Evolutionary conservation across 2,797 vertebrate genomes (phyloP), one percentile per base, ranked within the genome.

Genomic region (Sebastes minor): DNA sequence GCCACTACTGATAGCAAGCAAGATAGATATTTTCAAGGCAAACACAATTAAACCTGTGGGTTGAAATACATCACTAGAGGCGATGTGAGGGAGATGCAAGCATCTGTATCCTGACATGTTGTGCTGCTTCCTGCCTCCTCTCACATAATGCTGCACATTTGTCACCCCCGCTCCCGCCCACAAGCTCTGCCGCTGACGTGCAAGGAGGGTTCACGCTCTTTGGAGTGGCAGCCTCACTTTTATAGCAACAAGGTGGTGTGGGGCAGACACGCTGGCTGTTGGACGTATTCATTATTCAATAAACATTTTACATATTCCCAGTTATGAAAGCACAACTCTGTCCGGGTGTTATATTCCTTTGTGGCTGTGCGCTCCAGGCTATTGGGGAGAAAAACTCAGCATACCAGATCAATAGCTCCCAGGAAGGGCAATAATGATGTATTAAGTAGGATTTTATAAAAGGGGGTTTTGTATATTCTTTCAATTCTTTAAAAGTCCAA

Each of bases 41-140:
- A 93, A 92, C 87, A 84, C 88, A 92, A 94, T 94, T 92, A 95
- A 93, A 92, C 74, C 89, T 80, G 93, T 95, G 93, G 93, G 93
- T 32, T 92, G 93, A 86, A 89, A 85, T 52, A 67, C 89, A 91
- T 92, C 84, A 88, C 79, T 71, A 57, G 80, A 87, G 84, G 88
- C 76, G 22, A 69, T 81, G 72, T 79, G 91, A 92, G 89, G 63
- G 89, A 88, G 88, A 89, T 66, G 87, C 83, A 76, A 71, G 87
- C 89, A 83, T 91, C 89, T 86, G 91, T 87, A 90, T 84, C 86
- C 89, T 88, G 88, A 90, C 91, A 87, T 87, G 87, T 89, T 90
- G 80, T 78, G 81, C 79, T 22, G 85, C 84, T 89, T 86, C 73
- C 87, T 84, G 88, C 90, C 88, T 92, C 91, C 86, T 90, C 90